These are phyloP conservation scores for Coreoperca whiteheadi DNA, from an alignment of 2,113 vertebrate genomes.

Conservation along the genomic window DNA sequence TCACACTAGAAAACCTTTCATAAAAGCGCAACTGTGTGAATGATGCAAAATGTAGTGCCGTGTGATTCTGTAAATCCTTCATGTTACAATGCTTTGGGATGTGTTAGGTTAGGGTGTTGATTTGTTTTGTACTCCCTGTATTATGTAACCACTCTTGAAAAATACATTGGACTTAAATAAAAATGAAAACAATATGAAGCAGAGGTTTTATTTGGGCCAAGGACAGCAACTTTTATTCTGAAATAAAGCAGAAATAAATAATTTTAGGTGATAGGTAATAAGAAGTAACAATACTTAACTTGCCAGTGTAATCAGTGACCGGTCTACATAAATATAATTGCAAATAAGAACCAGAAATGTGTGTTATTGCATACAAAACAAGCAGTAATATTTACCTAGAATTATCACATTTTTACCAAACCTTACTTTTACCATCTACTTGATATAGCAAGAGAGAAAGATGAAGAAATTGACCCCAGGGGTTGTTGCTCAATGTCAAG, in stretches of 20 bases:
- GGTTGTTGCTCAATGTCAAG: conserved; percentile 53
- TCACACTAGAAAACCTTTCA: neutral
- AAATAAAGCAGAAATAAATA: neutral
- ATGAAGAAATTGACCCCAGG: conserved; percentile 41
- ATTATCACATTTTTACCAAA: neutral
- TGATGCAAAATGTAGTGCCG: neutral
- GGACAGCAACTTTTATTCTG: neutral
- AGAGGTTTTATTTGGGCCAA: neutral
- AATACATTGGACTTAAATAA: neutral
- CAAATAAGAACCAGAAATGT: neutral
- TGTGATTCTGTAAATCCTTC: neutral
- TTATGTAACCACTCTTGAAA: conserved; percentile 6
- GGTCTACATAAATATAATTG: neutral
- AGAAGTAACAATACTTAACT: neutral
- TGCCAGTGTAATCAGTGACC: neutral
- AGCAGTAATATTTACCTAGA: neutral
- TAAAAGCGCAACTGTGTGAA: neutral
- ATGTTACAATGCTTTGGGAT: neutral
- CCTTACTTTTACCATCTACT: conserved; percentile 38
- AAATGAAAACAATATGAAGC: neutral
- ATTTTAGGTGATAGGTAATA: neutral
- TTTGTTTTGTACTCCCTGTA: neutral
- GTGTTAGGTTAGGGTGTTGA: neutral
- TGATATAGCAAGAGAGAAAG: conserved; percentile 16
- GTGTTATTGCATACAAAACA: neutral